Evolutionary conservation across 2,888 invertebrate genomes (phyloP).

Genomic region (Seladonia tumulorum): DNA sequence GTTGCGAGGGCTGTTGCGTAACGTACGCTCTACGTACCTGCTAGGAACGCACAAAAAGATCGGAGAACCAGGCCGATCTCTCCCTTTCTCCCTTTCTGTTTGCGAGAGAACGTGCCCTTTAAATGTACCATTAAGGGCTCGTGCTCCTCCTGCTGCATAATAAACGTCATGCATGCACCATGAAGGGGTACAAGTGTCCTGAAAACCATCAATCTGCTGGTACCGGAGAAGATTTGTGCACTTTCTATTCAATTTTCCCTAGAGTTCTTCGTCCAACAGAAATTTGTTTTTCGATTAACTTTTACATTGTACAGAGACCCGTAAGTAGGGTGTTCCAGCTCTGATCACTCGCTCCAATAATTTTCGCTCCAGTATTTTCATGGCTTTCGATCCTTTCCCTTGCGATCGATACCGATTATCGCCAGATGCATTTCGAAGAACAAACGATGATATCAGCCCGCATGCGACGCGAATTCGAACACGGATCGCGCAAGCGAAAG

Average conservation of each 20-base stretch:
- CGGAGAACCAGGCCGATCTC: conserved; percentile 9
- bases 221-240: background rate
- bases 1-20: conserved; percentile 75
- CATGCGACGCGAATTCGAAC: background rate
- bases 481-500: background rate
- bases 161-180: background rate
- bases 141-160: background rate
- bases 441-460: background rate
- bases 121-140: conserved; percentile 29
- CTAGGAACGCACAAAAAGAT: conserved; percentile 30
- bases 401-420: background rate
- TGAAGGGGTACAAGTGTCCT: background rate
- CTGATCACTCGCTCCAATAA: background rate
- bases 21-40: conserved; percentile 75
- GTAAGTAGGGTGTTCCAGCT: background rate
- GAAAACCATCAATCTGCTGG: background rate
- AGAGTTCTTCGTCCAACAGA: background rate
- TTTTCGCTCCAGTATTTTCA: background rate
- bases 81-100: conserved; percentile 1
- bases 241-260: background rate
- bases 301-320: background rate
- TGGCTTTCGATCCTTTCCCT: background rate
- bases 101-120: conserved; percentile 36
- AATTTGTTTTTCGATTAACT: background rate
- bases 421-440: background rate